Conservation (phyloP, 2,797 vertebrate genomes). For the Sebastes nivosus region DNA sequence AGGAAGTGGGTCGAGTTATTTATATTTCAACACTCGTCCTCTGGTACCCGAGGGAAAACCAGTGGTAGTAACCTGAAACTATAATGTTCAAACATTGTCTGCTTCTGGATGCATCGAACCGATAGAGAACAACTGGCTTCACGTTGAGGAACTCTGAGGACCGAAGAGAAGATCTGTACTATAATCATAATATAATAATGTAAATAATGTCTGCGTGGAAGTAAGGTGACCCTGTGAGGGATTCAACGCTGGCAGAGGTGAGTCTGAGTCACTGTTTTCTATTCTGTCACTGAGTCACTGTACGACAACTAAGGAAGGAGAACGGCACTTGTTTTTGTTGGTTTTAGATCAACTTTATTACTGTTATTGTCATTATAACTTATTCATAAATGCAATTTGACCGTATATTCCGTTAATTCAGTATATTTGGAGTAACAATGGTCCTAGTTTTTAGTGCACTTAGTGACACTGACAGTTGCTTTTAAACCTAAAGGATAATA, state of each 20-base stretch:
- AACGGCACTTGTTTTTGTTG: background rate
- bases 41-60: conserved; percentile 53
- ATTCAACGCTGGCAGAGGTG: conserved; percentile 54
- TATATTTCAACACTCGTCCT: conserved; percentile 84
- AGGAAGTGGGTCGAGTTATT: conserved; percentile 86
- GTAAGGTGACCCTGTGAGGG: conserved; percentile 38
- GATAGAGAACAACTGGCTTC: conserved; percentile 22
- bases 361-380: background rate
- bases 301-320: background rate
- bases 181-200: background rate
- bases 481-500: background rate
- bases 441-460: background rate
- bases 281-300: background rate
- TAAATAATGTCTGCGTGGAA: conserved; percentile 32
- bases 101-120: conserved; percentile 27
- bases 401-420: background rate
- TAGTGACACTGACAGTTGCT: background rate
- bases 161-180: background rate
- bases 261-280: conserved; percentile 44
- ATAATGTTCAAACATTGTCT: conserved; percentile 68
- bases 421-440: background rate
- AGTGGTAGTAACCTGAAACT: conserved; percentile 77
- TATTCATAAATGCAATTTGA: background rate
- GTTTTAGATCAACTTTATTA: background rate
- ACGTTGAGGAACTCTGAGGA: conserved; percentile 2